phyloP scores from a whole-genome alignment of 2,888 invertebrate species.

The Carabus problematicus region DNA sequence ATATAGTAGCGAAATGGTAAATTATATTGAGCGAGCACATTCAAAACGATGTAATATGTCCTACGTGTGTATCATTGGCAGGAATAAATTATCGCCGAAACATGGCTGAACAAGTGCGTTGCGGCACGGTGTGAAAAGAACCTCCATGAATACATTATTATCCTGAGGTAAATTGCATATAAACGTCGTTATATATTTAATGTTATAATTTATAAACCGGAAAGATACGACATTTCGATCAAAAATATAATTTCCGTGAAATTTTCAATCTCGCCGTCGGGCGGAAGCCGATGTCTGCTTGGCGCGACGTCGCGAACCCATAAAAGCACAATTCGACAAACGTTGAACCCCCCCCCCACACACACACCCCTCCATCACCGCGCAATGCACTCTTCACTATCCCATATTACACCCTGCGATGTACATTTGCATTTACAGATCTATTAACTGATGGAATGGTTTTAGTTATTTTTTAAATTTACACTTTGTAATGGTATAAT shows the following conservation, averaged over 20 bases:
- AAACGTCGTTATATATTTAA: slow-evolving; percentile 27
- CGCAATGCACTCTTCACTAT: not conserved
- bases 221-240: slow-evolving; percentile 37
- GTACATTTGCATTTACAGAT: too few species aligned
- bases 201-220: slow-evolving; percentile 33
- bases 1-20: too few species aligned
- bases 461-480: too few species aligned
- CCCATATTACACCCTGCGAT: not conserved
- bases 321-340: not conserved
- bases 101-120: slow-evolving; percentile 9
- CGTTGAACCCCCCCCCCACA: not conserved
- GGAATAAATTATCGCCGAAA: too few species aligned
- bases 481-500: too few species aligned
- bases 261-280: slow-evolving; percentile 35
- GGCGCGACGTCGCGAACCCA: slow-evolving; percentile 13
- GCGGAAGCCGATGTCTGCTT: slow-evolving; percentile 19
- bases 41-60: too few species aligned
- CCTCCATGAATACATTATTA: slow-evolving; percentile 4
- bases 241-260: slow-evolving; percentile 40
- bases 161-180: slow-evolving; percentile 23
- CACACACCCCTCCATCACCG: not conserved
- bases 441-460: too few species aligned
- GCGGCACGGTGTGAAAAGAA: not conserved
- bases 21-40: too few species aligned
- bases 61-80: too few species aligned